Conservation (phyloP, 92 coral and sea anemone species). For the Parazoanthus atlanticus region DNA sequence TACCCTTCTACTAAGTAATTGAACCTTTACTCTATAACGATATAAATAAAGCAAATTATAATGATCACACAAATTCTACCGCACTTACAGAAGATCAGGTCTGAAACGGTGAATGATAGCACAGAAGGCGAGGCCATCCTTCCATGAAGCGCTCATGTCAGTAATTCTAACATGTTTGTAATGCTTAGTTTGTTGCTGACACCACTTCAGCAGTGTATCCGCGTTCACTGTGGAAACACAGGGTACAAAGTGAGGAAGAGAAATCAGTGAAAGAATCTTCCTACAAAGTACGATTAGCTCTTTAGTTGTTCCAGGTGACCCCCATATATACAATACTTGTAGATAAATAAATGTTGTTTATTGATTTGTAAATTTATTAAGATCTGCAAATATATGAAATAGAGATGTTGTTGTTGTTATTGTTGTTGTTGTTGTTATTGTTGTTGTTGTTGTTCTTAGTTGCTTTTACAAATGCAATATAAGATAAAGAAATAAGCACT, state of each 20-base stretch:
- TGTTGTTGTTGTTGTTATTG: too few relatives aligned
- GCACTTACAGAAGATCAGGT: slow-evolving; percentile 91
- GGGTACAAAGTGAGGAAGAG: not conserved
- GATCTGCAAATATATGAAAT: too few relatives aligned
- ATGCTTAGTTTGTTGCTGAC: slow-evolving; percentile 90
- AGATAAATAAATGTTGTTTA: too few relatives aligned
- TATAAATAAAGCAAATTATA: not conserved
- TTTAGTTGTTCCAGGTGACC: too few relatives aligned
- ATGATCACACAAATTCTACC: not conserved
- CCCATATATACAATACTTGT: too few relatives aligned
- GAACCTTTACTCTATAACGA: not conserved
- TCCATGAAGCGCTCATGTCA: slow-evolving; percentile 95
- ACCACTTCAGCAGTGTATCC: slow-evolving; percentile 81
- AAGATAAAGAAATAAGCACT: too few relatives aligned
- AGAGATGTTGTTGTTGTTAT: too few relatives aligned
- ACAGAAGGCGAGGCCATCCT: slow-evolving; percentile 94
- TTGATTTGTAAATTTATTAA: too few relatives aligned
- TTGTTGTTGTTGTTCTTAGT: too few relatives aligned
- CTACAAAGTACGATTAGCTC: too few relatives aligned
- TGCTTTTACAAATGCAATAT: too few relatives aligned
- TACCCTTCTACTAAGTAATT: not conserved
- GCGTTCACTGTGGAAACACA: slow-evolving; percentile 71
- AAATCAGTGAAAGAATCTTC: not conserved
- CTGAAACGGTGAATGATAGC: slow-evolving; percentile 94
- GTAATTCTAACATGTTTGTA: slow-evolving; percentile 82